phyloP scores from a whole-genome alignment of 2,888 invertebrate species.

The Xestia rhomboidea region DNA sequence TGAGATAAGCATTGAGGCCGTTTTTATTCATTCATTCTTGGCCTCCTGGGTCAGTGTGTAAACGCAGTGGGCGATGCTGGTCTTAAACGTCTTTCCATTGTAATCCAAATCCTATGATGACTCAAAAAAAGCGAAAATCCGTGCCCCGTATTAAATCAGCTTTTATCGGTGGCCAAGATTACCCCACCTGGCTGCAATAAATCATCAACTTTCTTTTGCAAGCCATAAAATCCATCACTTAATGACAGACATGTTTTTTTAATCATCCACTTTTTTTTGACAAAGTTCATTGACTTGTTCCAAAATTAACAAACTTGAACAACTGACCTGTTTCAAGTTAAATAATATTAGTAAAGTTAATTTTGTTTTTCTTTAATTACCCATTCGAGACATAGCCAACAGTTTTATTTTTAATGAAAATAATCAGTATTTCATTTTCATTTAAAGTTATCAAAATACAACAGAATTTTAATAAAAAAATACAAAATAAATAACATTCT shows the following conservation, averaged over 20 bases:
- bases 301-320: neutral
- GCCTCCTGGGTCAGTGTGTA: conserved; percentile 30
- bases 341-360: neutral
- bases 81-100: neutral
- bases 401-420: conserved; percentile 4
- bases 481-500: conserved; percentile 1
- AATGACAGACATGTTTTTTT: conserved; percentile 13
- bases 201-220: conserved; percentile 43
- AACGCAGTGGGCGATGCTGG: conserved; percentile 5
- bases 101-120: neutral
- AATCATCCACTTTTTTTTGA: conserved; percentile 21
- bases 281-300: conserved; percentile 12
- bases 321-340: neutral
- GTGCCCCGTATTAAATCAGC: conserved; percentile 13
- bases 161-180: conserved; percentile 1
- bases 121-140: neutral
- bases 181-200: conserved; percentile 33
- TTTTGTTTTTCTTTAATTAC: neutral
- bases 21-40: conserved; percentile 52
- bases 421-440: neutral
- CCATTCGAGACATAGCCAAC: neutral
- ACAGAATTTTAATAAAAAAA: neutral
- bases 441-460: conserved; percentile 4
- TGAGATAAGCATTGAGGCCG: conserved; percentile 47
- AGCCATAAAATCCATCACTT: conserved; percentile 20